Base-by-base conservation (phyloP, 2,888 invertebrate genomes). In the Frankliniella fusca region DNA sequence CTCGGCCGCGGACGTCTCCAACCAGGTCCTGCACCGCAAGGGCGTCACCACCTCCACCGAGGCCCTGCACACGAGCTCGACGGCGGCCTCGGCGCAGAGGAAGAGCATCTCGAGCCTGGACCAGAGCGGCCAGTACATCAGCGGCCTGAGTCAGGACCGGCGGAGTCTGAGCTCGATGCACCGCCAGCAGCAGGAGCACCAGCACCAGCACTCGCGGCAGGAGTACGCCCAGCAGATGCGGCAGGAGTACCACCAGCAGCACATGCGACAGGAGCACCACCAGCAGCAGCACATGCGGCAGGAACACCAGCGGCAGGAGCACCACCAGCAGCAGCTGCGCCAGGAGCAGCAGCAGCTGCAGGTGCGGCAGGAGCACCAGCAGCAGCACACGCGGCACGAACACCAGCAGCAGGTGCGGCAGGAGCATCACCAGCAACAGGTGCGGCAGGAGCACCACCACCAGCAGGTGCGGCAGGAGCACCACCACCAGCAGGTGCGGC, bases 151-250 rank as follows among this genome's bases (percentile, higher is more conserved):
- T 85, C 91, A 90, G 15, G 94, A 95, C 84, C 90, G 95, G 83
- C 93, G 93, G 85, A 95, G 95, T 86, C 91, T 94, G 79, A 95
- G 94, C 85, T 93, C 94, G 3, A 91, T 95, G 87, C 95, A 95
- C 87, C 91, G 94, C 49, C 94, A 93, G 70, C 70, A 76, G 23
- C 70, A 76, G 70, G 27, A 76, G 27, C 27, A 90, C 89, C 81
- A 15, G 80, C 82, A 61, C 65, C 83, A 49, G 82, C 82, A 28
- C 83, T 82, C 50, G 81, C 82, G 48, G 50, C 61, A 82, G 83
- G 83, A 28, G 61, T 83, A 15, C 81, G 81, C 27, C 65, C 83
- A 49, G 80, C 82, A 28, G 83, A 83, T 27, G 81, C 82, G 48
- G 38, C 61, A 7, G 28, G 70, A 28, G 38, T 27, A 81, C 61